Conservation (phyloP, 2,797 vertebrate species). For the Sarcoramphus papa region DNA sequence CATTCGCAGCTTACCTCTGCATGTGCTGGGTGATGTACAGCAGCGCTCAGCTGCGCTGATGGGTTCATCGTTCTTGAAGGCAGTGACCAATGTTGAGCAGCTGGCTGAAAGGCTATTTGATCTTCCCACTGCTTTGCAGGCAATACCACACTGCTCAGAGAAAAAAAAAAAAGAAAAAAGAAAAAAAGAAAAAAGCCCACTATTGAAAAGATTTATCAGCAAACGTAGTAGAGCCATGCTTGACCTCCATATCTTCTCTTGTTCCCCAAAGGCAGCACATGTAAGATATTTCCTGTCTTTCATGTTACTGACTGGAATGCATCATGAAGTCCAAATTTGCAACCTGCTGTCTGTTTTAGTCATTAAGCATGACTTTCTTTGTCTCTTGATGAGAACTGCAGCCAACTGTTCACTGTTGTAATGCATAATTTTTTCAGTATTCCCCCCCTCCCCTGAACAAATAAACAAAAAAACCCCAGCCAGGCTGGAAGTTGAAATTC, state of each 20-base stretch:
- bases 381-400: slow-evolving; percentile 13
- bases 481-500: not conserved
- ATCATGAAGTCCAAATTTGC: slow-evolving; percentile 24
- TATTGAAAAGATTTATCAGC: slow-evolving; percentile 35
- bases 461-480: not conserved
- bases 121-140: not conserved
- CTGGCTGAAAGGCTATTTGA: slow-evolving; percentile 21
- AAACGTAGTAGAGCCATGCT: not conserved
- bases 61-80: slow-evolving; percentile 14
- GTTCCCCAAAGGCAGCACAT: slow-evolving; percentile 20
- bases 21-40: slow-evolving; percentile 27
- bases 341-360: slow-evolving; percentile 52
- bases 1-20: not conserved
- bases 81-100: slow-evolving; percentile 36
- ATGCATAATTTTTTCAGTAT: not conserved
- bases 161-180: too few species aligned
- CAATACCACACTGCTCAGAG: not conserved
- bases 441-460: not conserved
- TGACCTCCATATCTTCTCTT: not conserved
- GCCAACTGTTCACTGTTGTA: slow-evolving; percentile 6
- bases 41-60: not conserved
- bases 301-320: slow-evolving; percentile 25
- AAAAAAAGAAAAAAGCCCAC: not conserved
- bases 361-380: slow-evolving; percentile 14
- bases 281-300: slow-evolving; percentile 45